Evolutionary conservation across 2,113 vertebrate genomes (phyloP), one percentile per base, ranked within the genome.

Genomic region (Oryzias woworae): DNA sequence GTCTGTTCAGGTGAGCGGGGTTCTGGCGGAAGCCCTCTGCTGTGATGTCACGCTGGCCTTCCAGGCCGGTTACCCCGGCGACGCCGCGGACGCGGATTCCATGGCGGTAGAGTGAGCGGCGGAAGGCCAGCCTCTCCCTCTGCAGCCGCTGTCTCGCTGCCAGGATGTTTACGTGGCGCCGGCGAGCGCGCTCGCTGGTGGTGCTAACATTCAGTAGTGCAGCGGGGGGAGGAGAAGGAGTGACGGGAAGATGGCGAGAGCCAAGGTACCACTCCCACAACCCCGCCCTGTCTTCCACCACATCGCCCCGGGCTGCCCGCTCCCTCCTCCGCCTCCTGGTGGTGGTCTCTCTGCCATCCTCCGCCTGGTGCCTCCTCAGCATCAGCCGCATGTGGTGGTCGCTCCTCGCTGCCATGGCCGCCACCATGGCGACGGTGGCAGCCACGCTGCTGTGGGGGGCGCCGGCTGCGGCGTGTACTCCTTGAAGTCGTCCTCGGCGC

Each of bases 401-500:
- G 14, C 54, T 84, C 44, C 78, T 22, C 0, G 75, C 84, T 0
- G 84, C 83, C 79, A 85, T 81, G 0, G 84, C 83, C 0, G 85
- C 85, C 31, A 85, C 84, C 77, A 94, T 71, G 0, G 94, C 94
- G 0, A 93, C 94, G 0, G 92, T 90, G 0, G 93, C 91, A 0
- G 90, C 91, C 1, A 85, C 80, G 7, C 81, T 80, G 69, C 83
- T 84, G 84, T 90, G 92, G 23, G 92, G 0, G 82, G 91, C 1
- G 88, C 59, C 17, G 93, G 91, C 15, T 87, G 89, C 17, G 96
- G 83, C 1, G 93, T 44, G 51, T 95, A 95, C 44, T 97, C 94
- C 75, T 96, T 92, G 26, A 95, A 97, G 82, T 96, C 94, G 68
- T 95, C 91, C 64, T 95, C 91, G 4, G 94, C 93, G 20, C 90